Conservation (phyloP, 2,113 vertebrate genomes). For the Lepisosteus osseus region DNA sequence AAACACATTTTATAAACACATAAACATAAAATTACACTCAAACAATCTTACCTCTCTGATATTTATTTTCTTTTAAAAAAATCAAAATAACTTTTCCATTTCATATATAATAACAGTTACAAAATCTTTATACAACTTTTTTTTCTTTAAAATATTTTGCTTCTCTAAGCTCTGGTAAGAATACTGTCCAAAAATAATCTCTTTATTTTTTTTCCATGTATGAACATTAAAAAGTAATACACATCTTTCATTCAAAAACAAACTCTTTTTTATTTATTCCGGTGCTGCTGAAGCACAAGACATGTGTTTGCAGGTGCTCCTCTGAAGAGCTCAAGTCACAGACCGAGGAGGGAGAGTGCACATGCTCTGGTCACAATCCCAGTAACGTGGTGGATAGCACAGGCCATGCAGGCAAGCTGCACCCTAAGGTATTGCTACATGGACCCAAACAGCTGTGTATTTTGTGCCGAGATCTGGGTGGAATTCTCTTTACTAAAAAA, state of each 20-base stretch:
- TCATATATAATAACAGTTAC: constrained; percentile 79
- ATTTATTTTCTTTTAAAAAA: constrained; percentile 55
- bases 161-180: constrained; percentile 85
- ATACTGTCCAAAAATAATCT: constrained; percentile 94
- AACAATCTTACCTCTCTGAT: constrained; percentile 19
- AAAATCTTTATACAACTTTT: constrained; percentile 82
- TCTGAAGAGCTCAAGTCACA: constrained; percentile 45
- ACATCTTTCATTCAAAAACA: constrained; percentile 72
- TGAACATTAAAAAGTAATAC: constrained; percentile 89
- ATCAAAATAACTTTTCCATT: constrained; percentile 86
- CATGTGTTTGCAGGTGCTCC: constrained; percentile 40
- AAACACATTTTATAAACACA: neutral
- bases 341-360: constrained; percentile 59
- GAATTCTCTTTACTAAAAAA: too few relatives aligned
- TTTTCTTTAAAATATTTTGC: constrained; percentile 76
- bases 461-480: too few relatives aligned
- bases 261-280: constrained; percentile 51
- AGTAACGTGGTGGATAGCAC: too few relatives aligned
- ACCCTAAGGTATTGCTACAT: too few relatives aligned
- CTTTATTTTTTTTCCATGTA: constrained; percentile 61
- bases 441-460: too few relatives aligned
- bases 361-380: constrained; percentile 9
- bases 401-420: too few relatives aligned
- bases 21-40: neutral
- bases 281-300: constrained; percentile 77